Base-by-base conservation (phyloP, 2,888 invertebrate species). In the Choreutis nemorana region DNA sequence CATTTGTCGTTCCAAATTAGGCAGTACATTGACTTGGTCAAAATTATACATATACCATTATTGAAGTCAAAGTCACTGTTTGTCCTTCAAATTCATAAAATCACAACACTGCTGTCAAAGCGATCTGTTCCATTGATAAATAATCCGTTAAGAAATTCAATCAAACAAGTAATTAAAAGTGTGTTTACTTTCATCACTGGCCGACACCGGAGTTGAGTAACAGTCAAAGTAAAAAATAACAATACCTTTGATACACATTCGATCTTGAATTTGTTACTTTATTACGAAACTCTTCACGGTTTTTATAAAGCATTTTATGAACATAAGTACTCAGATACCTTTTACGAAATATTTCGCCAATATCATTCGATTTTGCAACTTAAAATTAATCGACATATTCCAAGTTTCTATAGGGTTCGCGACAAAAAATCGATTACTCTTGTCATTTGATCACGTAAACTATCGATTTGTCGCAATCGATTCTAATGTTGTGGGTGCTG, bases 311-410 rank as follows among this genome's bases (percentile, higher is more conserved):
- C 43, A 48, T 48, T 48, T 55, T 56, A 29, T 29, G 11, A 21
- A 11, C 41, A 61, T 56, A 62, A 50, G 40, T 48, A 44, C 37
- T 39, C 42, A 44, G 38, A 41, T 24, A 29, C 22, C 23, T 40
- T 39, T 61, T 59, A 53, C 65, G 53, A 71, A 63, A 72, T 70
- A 73, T 65, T 73, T 72, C 55, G 52, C 51, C 52, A 67, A 55
- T 75, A 73, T 72, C 72, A 53, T 58, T 43, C 34, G 56, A 70
- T 72, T 73, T 70, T 72, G 65, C 61, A 71, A 75, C 61, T n/a
- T n/a, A 34, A 47, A 56, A 54, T 64, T 67, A 68, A 70, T 68
- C 55, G 55, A 59, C 62, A 50, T 51, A 53, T 55, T 59, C 57
- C 52, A 46, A 52, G 50, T 42, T 50, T 45, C 50, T 55, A 55